phyloP scores from a whole-genome alignment of 2,113 vertebrate species.

The Xyrauchen texanus region DNA sequence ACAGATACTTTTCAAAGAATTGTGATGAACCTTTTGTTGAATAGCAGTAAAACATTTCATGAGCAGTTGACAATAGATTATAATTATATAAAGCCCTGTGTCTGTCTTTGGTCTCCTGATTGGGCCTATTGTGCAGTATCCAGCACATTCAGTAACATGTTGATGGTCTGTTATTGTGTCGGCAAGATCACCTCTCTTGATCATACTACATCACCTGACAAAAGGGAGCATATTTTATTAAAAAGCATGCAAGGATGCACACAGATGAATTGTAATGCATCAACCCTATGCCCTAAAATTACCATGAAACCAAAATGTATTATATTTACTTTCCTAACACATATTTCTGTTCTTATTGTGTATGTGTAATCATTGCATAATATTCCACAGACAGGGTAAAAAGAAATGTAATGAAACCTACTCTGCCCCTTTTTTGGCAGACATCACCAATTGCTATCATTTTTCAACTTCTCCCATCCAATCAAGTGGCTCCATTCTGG shows the following conservation, averaged over 20 bases:
- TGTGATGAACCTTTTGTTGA: slow-evolving; percentile 26
- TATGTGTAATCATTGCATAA: too few species aligned
- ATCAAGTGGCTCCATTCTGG: too few species aligned
- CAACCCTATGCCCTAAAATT: not conserved
- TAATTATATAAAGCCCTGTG: slow-evolving; percentile 26
- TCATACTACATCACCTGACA: slow-evolving; percentile 25
- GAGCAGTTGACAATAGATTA: slow-evolving; percentile 26
- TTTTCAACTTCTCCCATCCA: too few species aligned
- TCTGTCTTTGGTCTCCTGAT: slow-evolving; percentile 34
- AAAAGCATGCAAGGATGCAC: not conserved
- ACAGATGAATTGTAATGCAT: not conserved
- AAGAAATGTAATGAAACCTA: too few species aligned
- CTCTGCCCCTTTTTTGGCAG: too few species aligned
- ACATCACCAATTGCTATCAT: too few species aligned
- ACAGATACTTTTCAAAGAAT: not conserved
- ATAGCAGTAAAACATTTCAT: slow-evolving; percentile 11
- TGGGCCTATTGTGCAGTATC: slow-evolving; percentile 15
- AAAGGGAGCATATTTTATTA: not conserved
- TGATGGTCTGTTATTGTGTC: slow-evolving; percentile 7
- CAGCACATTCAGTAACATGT: not conserved
- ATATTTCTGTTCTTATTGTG: too few species aligned
- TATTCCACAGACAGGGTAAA: too few species aligned
- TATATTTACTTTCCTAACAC: too few species aligned
- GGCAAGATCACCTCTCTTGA: slow-evolving; percentile 11
- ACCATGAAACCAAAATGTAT: too few species aligned